Conservation (phyloP, 2,113 vertebrate species). For the Antechinus stuartii region DNA sequence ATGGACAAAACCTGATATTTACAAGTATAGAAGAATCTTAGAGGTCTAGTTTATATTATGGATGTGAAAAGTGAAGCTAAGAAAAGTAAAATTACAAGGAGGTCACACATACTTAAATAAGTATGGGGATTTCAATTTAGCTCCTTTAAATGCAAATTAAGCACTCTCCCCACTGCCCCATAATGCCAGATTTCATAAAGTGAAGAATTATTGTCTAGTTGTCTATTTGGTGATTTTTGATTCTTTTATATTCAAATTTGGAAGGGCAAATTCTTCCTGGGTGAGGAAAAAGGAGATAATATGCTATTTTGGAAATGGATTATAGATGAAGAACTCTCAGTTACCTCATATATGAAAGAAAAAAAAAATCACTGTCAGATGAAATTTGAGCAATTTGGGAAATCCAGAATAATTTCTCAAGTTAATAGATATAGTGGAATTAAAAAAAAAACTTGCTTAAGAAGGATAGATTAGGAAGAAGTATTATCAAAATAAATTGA, state of each 20-base stretch:
- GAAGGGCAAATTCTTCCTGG: constrained; percentile 5
- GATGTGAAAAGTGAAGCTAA: not conserved
- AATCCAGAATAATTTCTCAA: constrained; percentile 59
- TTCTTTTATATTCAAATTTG: not conserved
- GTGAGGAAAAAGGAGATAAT: not conserved
- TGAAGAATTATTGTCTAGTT: not conserved
- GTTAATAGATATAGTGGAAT: constrained; percentile 56
- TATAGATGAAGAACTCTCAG: not conserved
- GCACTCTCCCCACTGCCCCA: not conserved
- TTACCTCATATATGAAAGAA: constrained; percentile 22
- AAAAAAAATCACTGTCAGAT: constrained; percentile 13
- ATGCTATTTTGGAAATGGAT: not conserved
- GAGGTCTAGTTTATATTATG: not conserved
- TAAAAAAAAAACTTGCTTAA: constrained; percentile 56
- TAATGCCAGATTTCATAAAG: not conserved
- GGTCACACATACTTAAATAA: not conserved
- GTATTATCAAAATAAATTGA: constrained; percentile 59
- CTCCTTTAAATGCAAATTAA: not conserved
- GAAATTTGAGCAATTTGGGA: constrained; percentile 42
- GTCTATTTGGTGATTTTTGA: not conserved
- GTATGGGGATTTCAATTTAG: not conserved
- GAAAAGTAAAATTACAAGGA: not conserved
- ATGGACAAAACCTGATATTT: not conserved
- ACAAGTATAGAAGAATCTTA: not conserved
- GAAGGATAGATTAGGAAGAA: constrained; percentile 57